Conservation (phyloP, 1,140 invertebrate genomes). For the Drosophila obscura region DNA sequence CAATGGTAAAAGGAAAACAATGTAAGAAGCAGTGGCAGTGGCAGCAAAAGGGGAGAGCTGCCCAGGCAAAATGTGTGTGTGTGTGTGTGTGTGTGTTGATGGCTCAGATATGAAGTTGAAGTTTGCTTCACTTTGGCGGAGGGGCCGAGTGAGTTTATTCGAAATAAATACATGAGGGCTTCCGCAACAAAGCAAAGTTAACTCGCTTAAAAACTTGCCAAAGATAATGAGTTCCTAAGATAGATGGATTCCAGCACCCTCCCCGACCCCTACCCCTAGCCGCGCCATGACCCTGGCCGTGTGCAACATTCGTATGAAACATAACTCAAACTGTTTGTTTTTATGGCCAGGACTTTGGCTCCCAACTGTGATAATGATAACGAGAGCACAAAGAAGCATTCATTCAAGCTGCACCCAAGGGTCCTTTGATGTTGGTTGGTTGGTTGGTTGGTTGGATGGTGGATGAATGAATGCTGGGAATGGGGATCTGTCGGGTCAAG, state of each 20-base stretch:
- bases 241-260: constrained; percentile 35
- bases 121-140: constrained; percentile 13
- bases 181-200: constrained; percentile 43
- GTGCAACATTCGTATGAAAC: constrained; percentile 51
- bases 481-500: constrained; percentile 38
- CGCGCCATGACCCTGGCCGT: constrained; percentile 7
- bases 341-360: constrained; percentile 59
- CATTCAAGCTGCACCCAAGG: constrained; percentile 56
- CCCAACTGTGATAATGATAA: constrained; percentile 70
- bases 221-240: constrained; percentile 81
- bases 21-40: constrained; percentile 30
- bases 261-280: neutral
- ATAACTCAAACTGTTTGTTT: constrained; percentile 70
- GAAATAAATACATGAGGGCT: constrained; percentile 71
- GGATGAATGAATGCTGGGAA: neutral
- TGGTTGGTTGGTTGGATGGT: constrained; percentile 33
- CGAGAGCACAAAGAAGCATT: constrained; percentile 45
- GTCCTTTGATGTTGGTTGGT: constrained; percentile 41
- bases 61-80: constrained; percentile 50
- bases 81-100: constrained; percentile 63
- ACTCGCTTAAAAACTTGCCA: constrained; percentile 78
- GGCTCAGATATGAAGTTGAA: constrained; percentile 67
- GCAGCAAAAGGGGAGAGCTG: constrained; percentile 27
- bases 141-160: constrained; percentile 61
- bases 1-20: constrained; percentile 61